Percentiles rank a stretch among this genome's conserved stretches.
Evolutionary conservation across 2,888 invertebrate genomes (phyloP).

Genomic region (Creontiades dilutus): DNA sequence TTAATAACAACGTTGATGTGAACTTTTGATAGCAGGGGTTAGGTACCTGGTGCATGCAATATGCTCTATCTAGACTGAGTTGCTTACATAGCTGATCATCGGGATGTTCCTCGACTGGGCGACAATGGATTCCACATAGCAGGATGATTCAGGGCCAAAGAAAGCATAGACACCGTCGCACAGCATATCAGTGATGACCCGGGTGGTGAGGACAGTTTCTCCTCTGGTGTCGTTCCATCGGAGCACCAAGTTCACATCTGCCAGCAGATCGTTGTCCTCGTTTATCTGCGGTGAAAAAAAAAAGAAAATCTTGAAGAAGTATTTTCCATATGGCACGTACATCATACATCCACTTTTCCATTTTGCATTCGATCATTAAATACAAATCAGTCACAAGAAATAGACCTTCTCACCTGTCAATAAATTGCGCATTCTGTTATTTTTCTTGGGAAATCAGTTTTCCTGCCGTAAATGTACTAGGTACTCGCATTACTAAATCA

Average conservation of each 20-base stretch:
- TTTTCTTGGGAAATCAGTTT: too few species aligned
- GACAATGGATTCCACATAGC: constrained; percentile 96
- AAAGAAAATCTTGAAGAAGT: not conserved
- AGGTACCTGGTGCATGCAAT: too few species aligned
- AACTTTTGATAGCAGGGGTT: too few species aligned
- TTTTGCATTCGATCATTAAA: too few species aligned
- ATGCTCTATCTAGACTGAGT: not conserved
- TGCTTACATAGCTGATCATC: constrained; percentile 97
- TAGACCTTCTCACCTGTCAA: too few species aligned
- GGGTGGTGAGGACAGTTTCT: constrained; percentile 89
- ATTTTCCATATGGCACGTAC: not conserved
- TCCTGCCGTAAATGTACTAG: too few species aligned
- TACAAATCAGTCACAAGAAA: too few species aligned
- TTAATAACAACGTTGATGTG: too few species aligned
- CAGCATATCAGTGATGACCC: constrained; percentile 93
- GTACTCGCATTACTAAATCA: too few species aligned
- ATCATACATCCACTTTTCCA: too few species aligned
- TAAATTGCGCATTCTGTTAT: too few species aligned
- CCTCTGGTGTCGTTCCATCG: constrained; percentile 92
- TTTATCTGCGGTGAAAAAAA: constrained; percentile 81
- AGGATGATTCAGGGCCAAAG: constrained; percentile 96
- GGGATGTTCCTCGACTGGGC: constrained; percentile 96
- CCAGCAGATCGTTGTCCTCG: constrained; percentile 84
- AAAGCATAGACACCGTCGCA: constrained; percentile 93
- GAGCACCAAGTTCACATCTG: constrained; percentile 86